Evolutionary conservation across 2,888 invertebrate species (phyloP), one percentile per base, ranked within the genome.

Genomic region (Octodonta nipae): DNA sequence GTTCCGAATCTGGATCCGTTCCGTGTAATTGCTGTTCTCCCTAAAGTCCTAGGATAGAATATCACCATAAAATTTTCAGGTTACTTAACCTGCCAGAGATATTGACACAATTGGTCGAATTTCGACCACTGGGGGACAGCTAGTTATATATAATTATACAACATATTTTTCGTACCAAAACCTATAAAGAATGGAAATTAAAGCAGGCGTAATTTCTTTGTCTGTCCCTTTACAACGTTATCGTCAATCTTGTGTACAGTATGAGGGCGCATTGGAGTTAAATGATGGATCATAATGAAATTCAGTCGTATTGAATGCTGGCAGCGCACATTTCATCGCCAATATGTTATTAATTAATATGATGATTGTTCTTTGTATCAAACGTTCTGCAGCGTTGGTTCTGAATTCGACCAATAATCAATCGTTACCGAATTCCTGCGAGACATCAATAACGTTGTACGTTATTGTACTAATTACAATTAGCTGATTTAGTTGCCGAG

Each of bases 381-480:
- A 46, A 41, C 47, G 50, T 51, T 52, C 51, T 50, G 51, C 52
- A 52, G 45, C 47, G 47, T 46, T 50, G 51, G 44, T 43, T 46
- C 44, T 43, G 44, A 46, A 49, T 49, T 47, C 46, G 37, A 43
- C 45, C 45, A 50, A 50, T 50, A 52, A 50, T 50, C 51, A 50
- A 45, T 47, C 45, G 49, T 50, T 48, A 44, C 45, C 40, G 51
- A 56, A 56, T 56, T 56, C 56, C 55, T 56, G 48, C 50, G 54
- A 54, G 54, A 54, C 56, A 57, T 57, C 56, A 58, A 58, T 58
- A 58, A 56, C 54, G 51, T 47, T 45, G n/a, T 17, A 8, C 8
- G 5, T 44, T 52, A 54, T 55, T 55, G 55, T 56, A 47, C 55
- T 56, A 58, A 58, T 56, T 56, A 57, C 56, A 56, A 56, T 57